Evolutionary conservation across 1,140 invertebrate genomes (phyloP), one percentile per base, ranked within the genome.

Genomic region (Tetragnatha versicolor): DNA sequence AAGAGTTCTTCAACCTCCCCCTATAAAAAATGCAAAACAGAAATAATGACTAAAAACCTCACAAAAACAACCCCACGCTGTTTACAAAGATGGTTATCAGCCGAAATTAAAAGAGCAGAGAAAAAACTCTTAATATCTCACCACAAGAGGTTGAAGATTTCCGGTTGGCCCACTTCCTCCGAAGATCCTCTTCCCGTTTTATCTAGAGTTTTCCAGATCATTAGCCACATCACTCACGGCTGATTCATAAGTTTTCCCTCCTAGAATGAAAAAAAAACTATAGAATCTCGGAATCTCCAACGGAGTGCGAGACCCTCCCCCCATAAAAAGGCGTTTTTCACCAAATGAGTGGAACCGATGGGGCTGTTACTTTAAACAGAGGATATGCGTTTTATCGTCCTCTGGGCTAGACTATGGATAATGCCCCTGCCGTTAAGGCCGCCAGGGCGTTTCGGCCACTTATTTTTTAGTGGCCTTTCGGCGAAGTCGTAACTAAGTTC

Each of bases 341-440:
- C 53, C 53, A 73, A 73, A 73, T 73, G 69, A 73, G 69, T 73
- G 69, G 69, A 73, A 73, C 69, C 33, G 39, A 73, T 73, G 69
- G 66, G 69, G 69, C 69, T 73, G 53, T 73, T 73, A 73, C 53
- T 60, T 7, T 22, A 31, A 60, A 31, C 42, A 39, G 69, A 51
- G 68, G 55, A 60, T 42, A 45, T 47, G 20, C 55, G 53, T 73
- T 73, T 73, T 73, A 73, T 73, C 69, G 69, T 33, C 53, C n/a
- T 9, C 12, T 22, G 14, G 2, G 3, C 27, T 29, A 60, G 69
- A 49, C 65, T 68, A 68, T 49, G 65, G 53, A 60, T 73, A 73
- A 73, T 73, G 69, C 69, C 17, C 25, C 2, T 17, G 53, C 53
- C 53, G 35, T 73, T 73, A 73, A 73, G 53, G 29, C 4, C 33